Base-by-base conservation (phyloP, 2,113 vertebrate species). In the Aix galericulata region DNA sequence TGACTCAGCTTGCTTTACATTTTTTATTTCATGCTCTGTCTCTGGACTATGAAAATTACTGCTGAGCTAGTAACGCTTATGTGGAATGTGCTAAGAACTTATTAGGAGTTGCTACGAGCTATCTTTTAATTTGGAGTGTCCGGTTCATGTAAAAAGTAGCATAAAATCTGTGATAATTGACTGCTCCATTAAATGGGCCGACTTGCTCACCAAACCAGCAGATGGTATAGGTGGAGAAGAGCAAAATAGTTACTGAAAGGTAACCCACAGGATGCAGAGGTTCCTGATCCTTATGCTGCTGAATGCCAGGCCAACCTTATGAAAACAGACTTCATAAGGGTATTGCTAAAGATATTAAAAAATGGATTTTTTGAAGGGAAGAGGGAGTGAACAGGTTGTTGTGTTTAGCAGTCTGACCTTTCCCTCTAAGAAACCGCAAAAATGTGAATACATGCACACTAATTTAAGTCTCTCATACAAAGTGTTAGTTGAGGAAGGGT, bases 1-100 rank as follows among this genome's bases (percentile, higher is more conserved):
- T 95, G 94, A 94, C 71, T 95, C 95, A 95, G 74, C 81, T 78
- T 93, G 81, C 53, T 96, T 95, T 91, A 44, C 93, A 87, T 52
- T 20, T 44, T 73, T 77, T 52, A 32, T 87, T 96, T 73, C 44
- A 48, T 11, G 89, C 80, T 59, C 67, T 80, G 31, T 58, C 55
- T 88, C 73, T 8, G 44, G 75, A 79, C 44, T 0, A 13, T 87
- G 89, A 38, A 91, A 94, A 82, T 91, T 69, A 55, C 13, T 85
- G 81, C 83, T 48, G 80, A 84, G 52, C 48, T 78, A 74, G 12
- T n/a, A 56, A 31, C 38, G 69, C 50, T 89, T 23, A 78, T 22
- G 62, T 31, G 21, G 79, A 25, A 86, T 64, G 55, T 25, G 23
- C 21, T 80, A 68, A n/a, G 44, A 72, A 53, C 63, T 64, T 71